phyloP scores from a whole-genome alignment of 2,888 invertebrate genomes.

The Himalopsyche anomala region DNA sequence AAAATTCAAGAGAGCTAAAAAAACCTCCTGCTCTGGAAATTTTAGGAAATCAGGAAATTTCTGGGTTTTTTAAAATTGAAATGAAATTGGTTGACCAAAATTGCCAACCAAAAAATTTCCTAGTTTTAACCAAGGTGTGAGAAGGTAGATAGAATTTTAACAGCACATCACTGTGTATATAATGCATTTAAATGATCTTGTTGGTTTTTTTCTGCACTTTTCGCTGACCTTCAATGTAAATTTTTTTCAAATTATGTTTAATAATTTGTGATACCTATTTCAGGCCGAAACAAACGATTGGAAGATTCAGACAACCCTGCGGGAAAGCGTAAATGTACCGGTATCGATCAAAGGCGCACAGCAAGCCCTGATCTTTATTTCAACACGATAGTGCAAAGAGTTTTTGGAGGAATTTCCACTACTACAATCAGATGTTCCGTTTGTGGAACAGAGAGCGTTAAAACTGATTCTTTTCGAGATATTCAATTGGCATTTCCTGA shows the following conservation, averaged over 20 bases:
- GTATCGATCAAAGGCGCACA: conserved; percentile 66
- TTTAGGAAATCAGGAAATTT: too few relatives aligned
- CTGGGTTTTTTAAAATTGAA: background rate
- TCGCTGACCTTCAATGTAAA: too few relatives aligned
- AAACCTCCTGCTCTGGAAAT: too few relatives aligned
- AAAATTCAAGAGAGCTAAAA: too few relatives aligned
- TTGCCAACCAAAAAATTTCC: too few relatives aligned
- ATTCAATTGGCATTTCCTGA: conserved; percentile 87
- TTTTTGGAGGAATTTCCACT: conserved; percentile 86
- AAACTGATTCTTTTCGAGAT: conserved; percentile 88
- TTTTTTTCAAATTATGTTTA: background rate
- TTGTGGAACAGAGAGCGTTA: conserved; percentile 84
- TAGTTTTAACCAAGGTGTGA: too few relatives aligned
- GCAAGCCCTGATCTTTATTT: conserved; percentile 37
- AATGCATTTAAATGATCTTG: too few relatives aligned
- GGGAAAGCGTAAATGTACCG: conserved; percentile 67
- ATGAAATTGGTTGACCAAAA: background rate
- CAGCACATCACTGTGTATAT: too few relatives aligned
- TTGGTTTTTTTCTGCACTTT: too few relatives aligned
- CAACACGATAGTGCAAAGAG: conserved; percentile 76
- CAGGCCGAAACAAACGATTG: background rate
- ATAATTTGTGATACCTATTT: background rate
- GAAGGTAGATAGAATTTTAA: too few relatives aligned
- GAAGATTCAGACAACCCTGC: conserved; percentile 1
- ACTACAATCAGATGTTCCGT: conserved; percentile 85